Percentiles rank a stretch among this genome's conserved stretches.
These are phyloP conservation scores for Ecliptopera silaceata DNA, from an alignment of 2,888 invertebrate genomes.

Conservation along the genomic window DNA sequence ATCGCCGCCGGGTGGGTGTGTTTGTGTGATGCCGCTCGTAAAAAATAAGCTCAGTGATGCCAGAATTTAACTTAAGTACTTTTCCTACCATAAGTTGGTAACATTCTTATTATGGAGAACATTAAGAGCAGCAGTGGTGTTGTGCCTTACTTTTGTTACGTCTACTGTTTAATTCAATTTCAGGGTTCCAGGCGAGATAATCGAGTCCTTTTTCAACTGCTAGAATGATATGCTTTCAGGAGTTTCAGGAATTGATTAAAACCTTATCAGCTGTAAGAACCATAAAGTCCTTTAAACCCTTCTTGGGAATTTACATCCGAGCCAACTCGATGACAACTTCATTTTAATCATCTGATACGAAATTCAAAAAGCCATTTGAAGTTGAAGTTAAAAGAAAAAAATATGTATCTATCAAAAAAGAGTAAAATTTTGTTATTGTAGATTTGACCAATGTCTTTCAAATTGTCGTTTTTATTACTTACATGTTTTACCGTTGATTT, in stretches of 20 bases:
- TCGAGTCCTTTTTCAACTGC: too few species aligned
- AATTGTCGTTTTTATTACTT: constrained; percentile 80
- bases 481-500: constrained; percentile 75
- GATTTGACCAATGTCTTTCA: constrained; percentile 80
- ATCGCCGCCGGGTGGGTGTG: constrained; percentile 42
- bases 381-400: constrained; percentile 41
- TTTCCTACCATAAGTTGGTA: constrained; percentile 22
- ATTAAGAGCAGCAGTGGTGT: background rate
- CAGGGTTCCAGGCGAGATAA: too few species aligned
- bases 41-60: constrained; percentile 42
- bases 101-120: too few species aligned
- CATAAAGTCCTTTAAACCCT: constrained; percentile 47
- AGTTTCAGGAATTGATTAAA: background rate
- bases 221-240: background rate
- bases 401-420: constrained; percentile 71
- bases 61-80: constrained; percentile 16
- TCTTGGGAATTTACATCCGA: constrained; percentile 39
- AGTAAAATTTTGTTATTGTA: constrained; percentile 79
- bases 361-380: constrained; percentile 78
- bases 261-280: constrained; percentile 27
- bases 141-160: background rate
- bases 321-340: constrained; percentile 75
- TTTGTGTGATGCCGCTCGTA: constrained; percentile 38
- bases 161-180: too few species aligned
- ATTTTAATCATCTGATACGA: constrained; percentile 58